phyloP scores from a whole-genome alignment of 2,797 vertebrate species.

The Hyperoplus immaculatus region DNA sequence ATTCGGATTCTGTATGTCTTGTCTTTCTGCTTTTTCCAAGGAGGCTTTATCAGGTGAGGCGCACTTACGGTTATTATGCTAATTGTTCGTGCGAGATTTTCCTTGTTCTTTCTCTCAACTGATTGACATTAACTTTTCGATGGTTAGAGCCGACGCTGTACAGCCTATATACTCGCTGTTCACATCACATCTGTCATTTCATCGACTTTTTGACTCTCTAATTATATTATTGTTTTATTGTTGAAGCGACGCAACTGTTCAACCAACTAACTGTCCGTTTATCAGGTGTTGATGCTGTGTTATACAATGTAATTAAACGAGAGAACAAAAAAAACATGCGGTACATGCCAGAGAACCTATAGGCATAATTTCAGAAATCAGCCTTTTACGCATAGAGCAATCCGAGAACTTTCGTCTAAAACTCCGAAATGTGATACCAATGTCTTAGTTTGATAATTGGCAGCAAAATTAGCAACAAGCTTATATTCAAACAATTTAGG shows the following conservation, averaged over 20 bases:
- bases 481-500: neutral
- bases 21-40: conserved; percentile 86
- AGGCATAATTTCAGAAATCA: neutral
- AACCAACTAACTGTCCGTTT: neutral
- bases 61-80: neutral
- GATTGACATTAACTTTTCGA: conserved; percentile 61
- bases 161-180: neutral
- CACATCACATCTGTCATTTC: neutral
- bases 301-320: neutral
- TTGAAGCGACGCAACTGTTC: neutral
- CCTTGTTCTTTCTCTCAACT: conserved; percentile 16
- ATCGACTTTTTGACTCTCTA: conserved; percentile 18
- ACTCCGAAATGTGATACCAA: neutral
- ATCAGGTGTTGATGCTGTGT: neutral
- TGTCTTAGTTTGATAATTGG: neutral
- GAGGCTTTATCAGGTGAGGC: conserved; percentile 87
- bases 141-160: neutral
- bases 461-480: neutral
- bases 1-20: conserved; percentile 85
- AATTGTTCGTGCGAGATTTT: neutral
- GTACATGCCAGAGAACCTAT: too few relatives aligned
- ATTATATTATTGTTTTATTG: neutral
- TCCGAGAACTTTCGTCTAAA: neutral
- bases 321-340: neutral
- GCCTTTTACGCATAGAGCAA: conserved; percentile 37